These are phyloP conservation scores for Malurus elegans DNA, from an alignment of 2,113 vertebrate species.

Conservation along the genomic window DNA sequence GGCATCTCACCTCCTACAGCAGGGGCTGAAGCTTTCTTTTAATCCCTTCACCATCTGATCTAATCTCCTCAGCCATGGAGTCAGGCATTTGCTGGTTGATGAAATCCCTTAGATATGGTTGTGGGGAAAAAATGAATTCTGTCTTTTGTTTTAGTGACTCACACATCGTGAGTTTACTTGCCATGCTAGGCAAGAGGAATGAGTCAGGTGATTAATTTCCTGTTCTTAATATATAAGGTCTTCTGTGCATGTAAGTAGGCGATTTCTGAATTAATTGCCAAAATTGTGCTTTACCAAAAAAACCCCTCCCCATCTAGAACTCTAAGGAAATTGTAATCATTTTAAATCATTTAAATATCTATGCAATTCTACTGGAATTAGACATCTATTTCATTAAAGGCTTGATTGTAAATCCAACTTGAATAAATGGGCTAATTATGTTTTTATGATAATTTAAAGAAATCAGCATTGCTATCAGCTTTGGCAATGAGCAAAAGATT, in stretches of 20 bases:
- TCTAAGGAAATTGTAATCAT: neutral
- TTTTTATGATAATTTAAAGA: neutral
- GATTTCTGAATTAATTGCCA: neutral
- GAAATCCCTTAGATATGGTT: neutral
- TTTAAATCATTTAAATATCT: neutral
- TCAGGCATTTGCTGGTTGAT: neutral
- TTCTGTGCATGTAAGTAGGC: neutral
- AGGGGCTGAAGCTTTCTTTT: neutral
- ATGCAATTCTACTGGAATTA: neutral
- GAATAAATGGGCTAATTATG: neutral
- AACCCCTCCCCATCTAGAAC: rapidly evolving
- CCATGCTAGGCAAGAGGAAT: neutral
- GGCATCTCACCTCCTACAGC: neutral
- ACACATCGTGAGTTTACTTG: neutral
- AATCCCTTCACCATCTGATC: neutral
- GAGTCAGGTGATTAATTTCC: neutral
- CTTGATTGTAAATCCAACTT: neutral
- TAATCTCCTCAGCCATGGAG: neutral
- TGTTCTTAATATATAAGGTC: neutral
- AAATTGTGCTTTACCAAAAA: neutral
- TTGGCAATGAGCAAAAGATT: neutral
- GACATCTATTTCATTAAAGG: neutral
- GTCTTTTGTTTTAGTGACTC: neutral
- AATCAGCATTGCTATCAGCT: neutral
- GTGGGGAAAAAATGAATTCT: rapidly evolving